A percentile compares a stretch with the other conserved stretches of the same genome.
Evolutionary conservation across 2,888 invertebrate species (phyloP).

Genomic region (Lepidonotus clava): DNA sequence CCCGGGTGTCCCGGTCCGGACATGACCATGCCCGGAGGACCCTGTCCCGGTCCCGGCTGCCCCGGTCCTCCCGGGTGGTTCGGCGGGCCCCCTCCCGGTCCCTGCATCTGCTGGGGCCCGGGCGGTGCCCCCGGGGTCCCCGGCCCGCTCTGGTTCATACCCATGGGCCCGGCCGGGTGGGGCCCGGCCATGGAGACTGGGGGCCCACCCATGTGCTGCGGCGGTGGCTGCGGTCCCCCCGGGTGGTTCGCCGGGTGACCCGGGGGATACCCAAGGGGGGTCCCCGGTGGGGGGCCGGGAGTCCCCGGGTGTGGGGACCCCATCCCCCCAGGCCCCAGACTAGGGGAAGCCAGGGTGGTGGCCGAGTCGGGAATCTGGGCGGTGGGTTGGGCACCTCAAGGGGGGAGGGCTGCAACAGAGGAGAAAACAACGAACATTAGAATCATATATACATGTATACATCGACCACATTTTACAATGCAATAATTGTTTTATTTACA

Average conservation of each 20-base stretch:
- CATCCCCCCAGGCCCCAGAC: slow-evolving; percentile 48
- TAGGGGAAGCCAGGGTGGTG: slow-evolving; percentile 50
- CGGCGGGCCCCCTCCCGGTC: background rate
- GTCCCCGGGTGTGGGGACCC: slow-evolving; percentile 53
- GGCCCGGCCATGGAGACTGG: slow-evolving; percentile 34
- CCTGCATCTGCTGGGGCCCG: background rate
- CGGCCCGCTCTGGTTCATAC: slow-evolving; percentile 5
- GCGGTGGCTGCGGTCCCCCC: slow-evolving; percentile 19
- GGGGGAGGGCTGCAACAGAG: slow-evolving; percentile 32
- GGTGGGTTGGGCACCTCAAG: slow-evolving; percentile 13
- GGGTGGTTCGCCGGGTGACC: slow-evolving; percentile 42
- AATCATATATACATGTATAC: background rate
- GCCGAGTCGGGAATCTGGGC: slow-evolving; percentile 49
- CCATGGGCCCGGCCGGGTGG: slow-evolving; percentile 32
- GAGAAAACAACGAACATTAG: background rate
- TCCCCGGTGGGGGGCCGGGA: slow-evolving; percentile 47
- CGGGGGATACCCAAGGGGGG: slow-evolving; percentile 31
- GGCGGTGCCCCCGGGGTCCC: background rate
- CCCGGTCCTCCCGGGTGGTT: background rate
- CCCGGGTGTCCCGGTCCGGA: background rate
- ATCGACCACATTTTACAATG: too few relatives aligned
- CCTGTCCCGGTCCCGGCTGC: background rate
- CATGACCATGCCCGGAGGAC: background rate
- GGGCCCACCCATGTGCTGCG: slow-evolving; percentile 38
- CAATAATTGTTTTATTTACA: too few relatives aligned